Base-by-base conservation (phyloP, 2,888 invertebrate species). In the Parelbella ahira region DNA sequence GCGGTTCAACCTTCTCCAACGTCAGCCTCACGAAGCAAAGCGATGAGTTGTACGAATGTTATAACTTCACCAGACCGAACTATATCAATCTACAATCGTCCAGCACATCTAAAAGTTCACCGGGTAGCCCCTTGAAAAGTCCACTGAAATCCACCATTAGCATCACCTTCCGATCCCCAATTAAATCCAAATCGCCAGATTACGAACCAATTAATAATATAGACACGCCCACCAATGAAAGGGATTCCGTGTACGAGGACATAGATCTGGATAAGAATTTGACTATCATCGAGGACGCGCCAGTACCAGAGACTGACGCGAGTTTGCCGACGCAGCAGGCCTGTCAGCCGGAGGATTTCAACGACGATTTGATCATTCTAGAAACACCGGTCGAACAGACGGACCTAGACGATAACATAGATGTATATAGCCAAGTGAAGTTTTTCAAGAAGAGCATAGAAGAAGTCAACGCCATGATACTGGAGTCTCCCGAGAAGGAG, bases 401-500 rank as follows among this genome's bases (percentile, higher is more conserved):
- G 0, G 36, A 62, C 9, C 75, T 81, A 12, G 63, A 73, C 2
- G 81, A 82, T 27, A 80, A 81, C 36, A 53, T 82, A 1, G 89
- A 89, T 37, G 91, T 94, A 0, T 94, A 94, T 58, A 93, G 93
- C 53, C 90, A 94, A 86, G 93, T 94, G 0, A 93, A 93, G 56
- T 91, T 93, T 63, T 93, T 93, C 54, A 88, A 91, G 23, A 88
- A 92, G 53, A 61, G 61, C 10, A 91, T 94, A 23, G 91, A 93
- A 27, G 93, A 94, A 72, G 93, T 94, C 0, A 94, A 94, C 62
- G 91, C 86, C 4, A 73, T 87, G 72, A 60, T 87, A 1, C 43
- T 81, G 1, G 77, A 77, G 45, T 61, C 75, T 1, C 69, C 73
- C 1, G 76, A 75, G 32, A 64, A 66, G 25, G 71, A 74, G 24